These are phyloP conservation scores for Melanotaenia trifasciata DNA, from an alignment of 2,797 vertebrate genomes.

Conservation along the genomic window DNA sequence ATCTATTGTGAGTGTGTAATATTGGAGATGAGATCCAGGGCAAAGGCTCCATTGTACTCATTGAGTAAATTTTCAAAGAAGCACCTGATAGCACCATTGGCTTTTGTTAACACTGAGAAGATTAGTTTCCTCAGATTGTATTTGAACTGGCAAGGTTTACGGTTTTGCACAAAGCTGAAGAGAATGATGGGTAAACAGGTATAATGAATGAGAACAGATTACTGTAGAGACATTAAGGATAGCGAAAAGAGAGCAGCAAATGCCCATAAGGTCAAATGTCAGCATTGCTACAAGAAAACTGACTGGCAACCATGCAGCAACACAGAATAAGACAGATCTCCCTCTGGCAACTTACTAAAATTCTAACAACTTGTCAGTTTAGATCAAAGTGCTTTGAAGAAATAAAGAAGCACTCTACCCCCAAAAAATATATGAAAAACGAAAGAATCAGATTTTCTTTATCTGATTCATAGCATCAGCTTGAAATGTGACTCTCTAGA, in stretches of 20 bases:
- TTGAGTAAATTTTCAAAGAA: conserved; percentile 60
- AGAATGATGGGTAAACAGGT: conserved; percentile 19
- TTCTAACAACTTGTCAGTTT: conserved; percentile 18
- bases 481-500: conserved; percentile 17
- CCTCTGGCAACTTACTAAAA: conserved; percentile 25
- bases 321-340: conserved; percentile 22
- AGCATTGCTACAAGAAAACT: conserved; percentile 24
- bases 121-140: conserved; percentile 58
- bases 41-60: conserved; percentile 56
- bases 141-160: conserved; percentile 33
- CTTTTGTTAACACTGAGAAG: conserved; percentile 62
- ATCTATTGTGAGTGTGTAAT: conserved; percentile 61
- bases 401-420: conserved; percentile 4
- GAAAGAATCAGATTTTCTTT: background rate
- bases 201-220: conserved; percentile 13
- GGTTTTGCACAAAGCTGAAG: background rate
- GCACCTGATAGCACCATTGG: conserved; percentile 60
- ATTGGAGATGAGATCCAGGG: conserved; percentile 57
- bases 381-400: conserved; percentile 15
- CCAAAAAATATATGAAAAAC: background rate
- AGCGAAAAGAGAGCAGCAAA: conserved; percentile 21
- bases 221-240: background rate
- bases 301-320: conserved; percentile 31
- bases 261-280: conserved; percentile 40
- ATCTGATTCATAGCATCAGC: background rate